Percentiles rank a stretch among this genome's conserved stretches.
Evolutionary conservation across 2,888 invertebrate genomes (phyloP).

Genomic region (Synergus umbraculus): DNA sequence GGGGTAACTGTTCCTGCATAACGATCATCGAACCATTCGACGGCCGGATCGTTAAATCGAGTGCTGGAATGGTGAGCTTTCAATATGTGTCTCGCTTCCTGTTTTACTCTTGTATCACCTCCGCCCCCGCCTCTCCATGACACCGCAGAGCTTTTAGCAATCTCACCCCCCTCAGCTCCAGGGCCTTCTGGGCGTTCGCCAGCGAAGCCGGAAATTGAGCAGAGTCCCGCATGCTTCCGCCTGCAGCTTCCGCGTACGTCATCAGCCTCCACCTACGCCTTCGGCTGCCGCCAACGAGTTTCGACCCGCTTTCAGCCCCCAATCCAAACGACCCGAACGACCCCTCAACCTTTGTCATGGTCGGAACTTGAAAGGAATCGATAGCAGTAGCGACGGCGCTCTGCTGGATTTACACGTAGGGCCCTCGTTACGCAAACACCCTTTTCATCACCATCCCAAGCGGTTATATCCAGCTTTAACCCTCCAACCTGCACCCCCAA

Average conservation of each 20-base stretch:
- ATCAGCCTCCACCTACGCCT: slow-evolving; percentile 58
- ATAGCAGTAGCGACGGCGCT: slow-evolving; percentile 67
- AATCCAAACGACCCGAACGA: slow-evolving; percentile 40
- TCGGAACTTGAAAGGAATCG: slow-evolving; percentile 62
- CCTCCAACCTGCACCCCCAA: not conserved
- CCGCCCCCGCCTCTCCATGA: not conserved
- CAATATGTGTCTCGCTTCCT: slow-evolving; percentile 25
- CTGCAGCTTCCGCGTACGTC: slow-evolving; percentile 67
- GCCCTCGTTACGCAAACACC: slow-evolving; percentile 57
- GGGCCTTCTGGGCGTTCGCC: slow-evolving; percentile 58
- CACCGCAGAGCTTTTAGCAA: slow-evolving; percentile 48
- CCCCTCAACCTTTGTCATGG: slow-evolving; percentile 60
- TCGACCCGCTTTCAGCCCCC: slow-evolving; percentile 44
- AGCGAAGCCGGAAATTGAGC: slow-evolving; percentile 67
- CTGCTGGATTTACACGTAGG: slow-evolving; percentile 60
- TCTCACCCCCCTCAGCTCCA: slow-evolving; percentile 44
- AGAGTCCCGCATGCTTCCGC: slow-evolving; percentile 64
- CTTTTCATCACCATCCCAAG: not conserved
- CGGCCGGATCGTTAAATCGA: not conserved
- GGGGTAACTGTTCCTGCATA: no score
- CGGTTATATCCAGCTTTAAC: not conserved
- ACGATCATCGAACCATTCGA: no score
- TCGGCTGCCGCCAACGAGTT: slow-evolving; percentile 47
- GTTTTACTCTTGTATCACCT: not conserved
- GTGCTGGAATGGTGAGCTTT: not conserved